Percentiles rank a stretch among this genome's conserved stretches.
These are phyloP conservation scores for Halisarca cf. caerulea DNA, from an alignment of 37 sponge, comb jelly and placozoan genomes.

Conservation along the genomic window DNA sequence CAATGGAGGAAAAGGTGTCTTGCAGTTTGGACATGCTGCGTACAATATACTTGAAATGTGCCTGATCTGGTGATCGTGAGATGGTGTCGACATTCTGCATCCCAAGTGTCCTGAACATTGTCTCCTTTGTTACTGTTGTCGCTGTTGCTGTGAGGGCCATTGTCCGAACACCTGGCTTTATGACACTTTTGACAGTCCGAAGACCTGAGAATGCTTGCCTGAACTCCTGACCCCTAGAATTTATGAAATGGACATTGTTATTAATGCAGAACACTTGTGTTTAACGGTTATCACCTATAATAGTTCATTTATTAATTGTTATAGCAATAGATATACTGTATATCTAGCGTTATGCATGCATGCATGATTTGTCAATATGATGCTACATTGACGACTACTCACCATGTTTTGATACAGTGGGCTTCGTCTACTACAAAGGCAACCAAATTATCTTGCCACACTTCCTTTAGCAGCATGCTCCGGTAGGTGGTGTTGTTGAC, in stretches of 20 bases:
- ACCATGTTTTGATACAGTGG: no score
- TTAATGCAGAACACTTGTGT: no score
- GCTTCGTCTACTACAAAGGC: no score
- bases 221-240: no score
- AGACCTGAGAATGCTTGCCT: neutral
- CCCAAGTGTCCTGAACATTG: neutral
- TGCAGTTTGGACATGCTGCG: neutral
- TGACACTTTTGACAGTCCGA: neutral
- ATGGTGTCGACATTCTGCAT: neutral
- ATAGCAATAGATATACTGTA: no score
- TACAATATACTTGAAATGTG: neutral
- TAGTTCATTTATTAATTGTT: no score
- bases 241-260: no score
- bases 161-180: neutral
- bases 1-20: neutral
- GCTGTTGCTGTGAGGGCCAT: constrained; percentile 44
- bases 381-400: neutral
- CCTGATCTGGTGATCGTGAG: neutral
- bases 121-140: neutral
- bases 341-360: no score
- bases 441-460: neutral
- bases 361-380: neutral
- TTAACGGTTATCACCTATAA: no score
- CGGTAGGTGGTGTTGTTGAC: neutral
- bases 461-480: neutral